These are phyloP conservation scores for Zeus faber DNA, from an alignment of 2,113 vertebrate genomes.

Conservation along the genomic window DNA sequence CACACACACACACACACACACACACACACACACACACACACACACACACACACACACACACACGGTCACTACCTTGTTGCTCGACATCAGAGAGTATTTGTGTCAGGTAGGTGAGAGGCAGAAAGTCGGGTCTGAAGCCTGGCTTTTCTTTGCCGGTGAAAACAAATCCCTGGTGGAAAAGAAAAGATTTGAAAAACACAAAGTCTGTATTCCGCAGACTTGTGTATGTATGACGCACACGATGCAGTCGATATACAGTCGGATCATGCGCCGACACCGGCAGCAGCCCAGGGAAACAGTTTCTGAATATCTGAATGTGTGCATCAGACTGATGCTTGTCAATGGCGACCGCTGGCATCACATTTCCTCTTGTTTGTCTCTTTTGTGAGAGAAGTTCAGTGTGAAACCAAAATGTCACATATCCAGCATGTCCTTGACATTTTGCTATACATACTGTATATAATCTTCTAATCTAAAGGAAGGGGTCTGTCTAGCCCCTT, in stretches of 20 bases:
- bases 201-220: conserved; percentile 11
- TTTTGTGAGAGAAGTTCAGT: no score
- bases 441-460: no score
- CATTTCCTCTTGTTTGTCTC: no score
- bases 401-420: no score
- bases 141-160: conserved; percentile 66
- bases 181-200: conserved; percentile 17
- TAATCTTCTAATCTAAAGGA: no score
- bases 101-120: conserved; percentile 87
- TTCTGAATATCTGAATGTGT: no score
- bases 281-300: no score
- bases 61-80: conserved; percentile 72
- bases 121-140: conserved; percentile 77
- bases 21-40: conserved; percentile 10
- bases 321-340: no score
- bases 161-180: conserved; percentile 67
- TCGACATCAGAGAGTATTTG: conserved; percentile 82
- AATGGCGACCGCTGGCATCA: no score
- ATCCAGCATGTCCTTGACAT: no score
- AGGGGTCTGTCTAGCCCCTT: no score
- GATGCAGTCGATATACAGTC: background rate
- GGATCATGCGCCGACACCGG: no score
- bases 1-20: background rate
- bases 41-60: conserved; percentile 13
- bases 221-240: background rate